These are phyloP conservation scores for Simalia tracyae DNA, from an alignment of 2,797 vertebrate species.

Conservation along the genomic window DNA sequence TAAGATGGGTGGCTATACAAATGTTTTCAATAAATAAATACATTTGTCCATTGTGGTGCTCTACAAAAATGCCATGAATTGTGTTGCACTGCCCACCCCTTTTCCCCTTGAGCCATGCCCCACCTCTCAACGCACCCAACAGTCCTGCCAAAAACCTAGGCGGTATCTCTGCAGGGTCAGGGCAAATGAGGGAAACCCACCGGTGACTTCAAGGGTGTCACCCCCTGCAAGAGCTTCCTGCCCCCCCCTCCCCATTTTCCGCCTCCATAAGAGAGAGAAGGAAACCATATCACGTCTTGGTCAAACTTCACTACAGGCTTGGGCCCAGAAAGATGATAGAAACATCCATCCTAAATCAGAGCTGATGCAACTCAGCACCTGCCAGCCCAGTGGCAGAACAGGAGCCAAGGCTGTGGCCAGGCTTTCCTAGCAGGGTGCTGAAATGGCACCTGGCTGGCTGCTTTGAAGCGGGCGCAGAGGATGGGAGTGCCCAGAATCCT, in stretches of 20 bases:
- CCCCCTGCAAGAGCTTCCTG: no score
- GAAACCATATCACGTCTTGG: conserved; percentile 48
- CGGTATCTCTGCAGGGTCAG: no score
- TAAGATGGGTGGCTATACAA: no score
- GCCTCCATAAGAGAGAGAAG: neutral
- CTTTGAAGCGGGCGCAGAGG: neutral
- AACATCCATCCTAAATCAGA: conserved; percentile 61
- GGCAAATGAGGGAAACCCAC: neutral
- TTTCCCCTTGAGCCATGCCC: no score
- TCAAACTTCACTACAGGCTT: conserved; percentile 42
- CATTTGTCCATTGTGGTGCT: no score
- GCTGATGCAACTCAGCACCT: conserved; percentile 46
- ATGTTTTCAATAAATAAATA: no score
- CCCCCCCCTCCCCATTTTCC: neutral
- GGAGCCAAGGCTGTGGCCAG: neutral
- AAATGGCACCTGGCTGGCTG: neutral
- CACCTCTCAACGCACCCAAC: no score
- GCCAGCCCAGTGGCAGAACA: conserved; percentile 38
- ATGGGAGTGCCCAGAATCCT: neutral
- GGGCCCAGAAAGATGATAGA: conserved; percentile 61
- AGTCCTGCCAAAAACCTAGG: no score
- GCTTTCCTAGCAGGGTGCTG: neutral
- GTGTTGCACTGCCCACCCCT: no score
- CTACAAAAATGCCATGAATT: no score
- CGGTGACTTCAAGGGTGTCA: neutral